A percentile compares a stretch with the other conserved stretches of the same genome.
Conservation (phyloP, 2,797 vertebrate genomes). For the Falco novaeseelandiae region DNA sequence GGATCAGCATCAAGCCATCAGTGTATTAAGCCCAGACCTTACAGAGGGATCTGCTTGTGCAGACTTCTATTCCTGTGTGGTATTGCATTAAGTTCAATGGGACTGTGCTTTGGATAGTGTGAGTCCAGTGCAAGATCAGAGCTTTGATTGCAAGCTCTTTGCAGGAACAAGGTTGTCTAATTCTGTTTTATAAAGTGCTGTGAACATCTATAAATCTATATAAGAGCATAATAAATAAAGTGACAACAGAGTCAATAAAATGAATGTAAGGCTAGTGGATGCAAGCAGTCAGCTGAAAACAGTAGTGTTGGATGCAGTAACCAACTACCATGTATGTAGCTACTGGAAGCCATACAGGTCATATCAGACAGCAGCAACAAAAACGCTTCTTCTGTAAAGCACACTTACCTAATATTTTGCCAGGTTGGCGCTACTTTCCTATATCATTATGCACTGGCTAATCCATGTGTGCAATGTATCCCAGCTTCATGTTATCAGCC, state of each 20-base stretch:
- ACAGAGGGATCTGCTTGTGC: not conserved
- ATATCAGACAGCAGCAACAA: not conserved
- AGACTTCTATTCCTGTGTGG: not conserved
- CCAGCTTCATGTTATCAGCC: not conserved
- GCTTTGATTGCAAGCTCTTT: not conserved
- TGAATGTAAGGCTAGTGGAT: not conserved
- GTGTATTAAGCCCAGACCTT: not conserved
- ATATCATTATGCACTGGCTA: not conserved
- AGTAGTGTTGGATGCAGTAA: not conserved
- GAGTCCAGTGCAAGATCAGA: not conserved
- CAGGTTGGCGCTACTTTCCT: not conserved
- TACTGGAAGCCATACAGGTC: not conserved
- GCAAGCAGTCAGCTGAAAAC: not conserved
- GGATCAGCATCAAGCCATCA: not conserved
- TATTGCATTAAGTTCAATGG: not conserved
- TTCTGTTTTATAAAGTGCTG: not conserved
- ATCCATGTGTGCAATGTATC: not conserved
- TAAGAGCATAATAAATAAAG: constrained; percentile 14
- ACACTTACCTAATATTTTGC: not conserved
- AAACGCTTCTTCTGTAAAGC: not conserved
- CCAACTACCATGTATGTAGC: not conserved
- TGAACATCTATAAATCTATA: not conserved
- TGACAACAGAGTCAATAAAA: constrained; percentile 22
- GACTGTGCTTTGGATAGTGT: not conserved
- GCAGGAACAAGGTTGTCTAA: not conserved